Base-by-base conservation (phyloP, 2,797 vertebrate genomes). In the Chelonia mydas region DNA sequence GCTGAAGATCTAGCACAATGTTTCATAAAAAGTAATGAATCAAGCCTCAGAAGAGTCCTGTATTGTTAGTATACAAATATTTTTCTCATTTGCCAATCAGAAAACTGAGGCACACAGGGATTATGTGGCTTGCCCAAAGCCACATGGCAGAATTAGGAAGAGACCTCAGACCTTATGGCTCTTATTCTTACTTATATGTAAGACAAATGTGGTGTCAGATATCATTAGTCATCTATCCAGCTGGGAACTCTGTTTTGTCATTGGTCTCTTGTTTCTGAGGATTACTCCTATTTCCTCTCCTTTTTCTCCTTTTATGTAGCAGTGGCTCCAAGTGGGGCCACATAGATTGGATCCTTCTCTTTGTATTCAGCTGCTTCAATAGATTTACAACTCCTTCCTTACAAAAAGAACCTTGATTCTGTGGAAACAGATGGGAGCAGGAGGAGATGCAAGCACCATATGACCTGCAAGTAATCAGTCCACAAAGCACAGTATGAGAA, bases 1-100 rank as follows among this genome's bases (percentile, higher is more conserved):
- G 83, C 79, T 91, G 77, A 91, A 59, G 86, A 78, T 91, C 90
- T 84, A 80, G 19, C 57, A 72, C 45, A 77, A 74, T 45, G 41
- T 84, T 94, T 57, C 78, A 59, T 72, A 31, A 5, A 6, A 5
- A 21, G 4, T 5, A 6, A 47, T 10, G 59, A 37, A 23, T 61
- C 1, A 28, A 84, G 3, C 85, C 51, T 82, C 91, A 47, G 68
- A 61, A 72, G 57, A 94, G 17, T 51, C 47, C 80, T 82, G 6
- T 55, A 0, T 77, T 92, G 51, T n/a, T 51, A 72, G 41, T 27
- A 1, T 50, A 6, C 3, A 59, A 54, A 33, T 12, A 21, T 88
- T 95, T 93, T 51, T 74, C 49, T 51, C 16, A 12, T 7, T 0
- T 84, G 68, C 25, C 0, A 0, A 23, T 7, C 78, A 51, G 72